Base-by-base conservation (phyloP, 1,140 invertebrate genomes). In the Caenorhabditis remanei region DNA sequence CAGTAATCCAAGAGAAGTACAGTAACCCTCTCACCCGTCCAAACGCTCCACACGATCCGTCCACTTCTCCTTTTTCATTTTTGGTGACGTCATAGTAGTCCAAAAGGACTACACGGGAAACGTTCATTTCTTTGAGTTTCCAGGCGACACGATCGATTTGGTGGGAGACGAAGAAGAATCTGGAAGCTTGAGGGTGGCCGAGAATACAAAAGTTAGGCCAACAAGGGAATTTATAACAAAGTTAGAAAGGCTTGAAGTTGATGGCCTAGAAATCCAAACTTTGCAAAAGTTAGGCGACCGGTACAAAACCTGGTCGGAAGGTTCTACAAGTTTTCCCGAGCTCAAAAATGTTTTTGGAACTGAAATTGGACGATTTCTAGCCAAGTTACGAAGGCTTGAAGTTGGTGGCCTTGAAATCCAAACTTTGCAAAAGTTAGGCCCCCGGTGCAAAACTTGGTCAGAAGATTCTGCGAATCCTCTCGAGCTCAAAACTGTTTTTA, bases 11-110 rank as follows among this genome's bases (percentile, higher is more conserved):
- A 0, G 3, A 3, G 50, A 53, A 53, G 0, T 13, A 65, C 13
- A 19, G 41, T 46, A 43, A 63, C 61, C 9, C 14, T 85, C n/a
- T n/a, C n/a, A 85, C 85, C 65, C 75, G 63, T 56, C 85, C 63
- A 56, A 85, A 85, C 3, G 85, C 79, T 13, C 79, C 86, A 84
- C 86, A 87, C 0, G 79, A 65, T 0, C 58, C 82, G 41, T 87
- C 86, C 9, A 87, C 82, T 24, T 61, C 82, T 32, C 82, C 82
- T 3, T 56, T 41, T 19, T 87, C 86, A 55, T 87, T 87, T 32
- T 75, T 61, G 21, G 86, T 84, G 55, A 87, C 41, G 50, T 87
- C 86, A 71, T 83, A 87, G 41, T 87, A 87, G 24, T 63, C 41
- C 21, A 82, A 19, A 19, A 87, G 43, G n/a, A 87, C 58, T 32